These are phyloP conservation scores for Apis mellifera DNA, from an alignment of 1,140 invertebrate genomes.

Conservation along the genomic window DNA sequence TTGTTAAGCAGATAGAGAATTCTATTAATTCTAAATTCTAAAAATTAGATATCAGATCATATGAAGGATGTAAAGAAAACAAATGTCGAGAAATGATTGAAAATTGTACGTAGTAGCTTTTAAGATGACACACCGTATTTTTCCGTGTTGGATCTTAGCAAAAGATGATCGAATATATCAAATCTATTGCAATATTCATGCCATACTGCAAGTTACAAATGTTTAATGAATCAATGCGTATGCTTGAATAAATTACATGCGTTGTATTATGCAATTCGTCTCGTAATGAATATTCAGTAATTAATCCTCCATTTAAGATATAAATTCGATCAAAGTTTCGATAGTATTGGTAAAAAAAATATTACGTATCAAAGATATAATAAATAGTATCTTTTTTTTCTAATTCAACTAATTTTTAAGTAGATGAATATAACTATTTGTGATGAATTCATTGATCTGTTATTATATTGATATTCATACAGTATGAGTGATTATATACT, in stretches of 20 bases:
- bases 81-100: background rate
- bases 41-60: background rate
- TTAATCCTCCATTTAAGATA: slow-evolving; percentile 38
- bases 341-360: slow-evolving; percentile 20
- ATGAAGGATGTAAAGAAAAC: background rate
- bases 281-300: slow-evolving; percentile 7
- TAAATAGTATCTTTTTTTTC: no score
- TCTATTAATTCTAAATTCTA: background rate
- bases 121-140: slow-evolving; percentile 18
- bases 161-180: slow-evolving; percentile 1
- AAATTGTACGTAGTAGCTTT: background rate
- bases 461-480: no score
- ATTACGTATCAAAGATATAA: background rate
- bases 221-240: slow-evolving; percentile 7
- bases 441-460: background rate
- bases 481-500: background rate
- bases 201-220: slow-evolving; percentile 3
- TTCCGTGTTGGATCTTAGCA: background rate
- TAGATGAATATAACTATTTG: background rate
- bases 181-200: slow-evolving; percentile 33
- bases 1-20: background rate
- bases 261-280: slow-evolving; percentile 27
- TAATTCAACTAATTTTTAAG: background rate
- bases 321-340: slow-evolving; percentile 39
- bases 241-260: background rate